These are phyloP conservation scores for Platycheirus rosarum DNA, from an alignment of 2,888 invertebrate genomes.

Conservation along the genomic window DNA sequence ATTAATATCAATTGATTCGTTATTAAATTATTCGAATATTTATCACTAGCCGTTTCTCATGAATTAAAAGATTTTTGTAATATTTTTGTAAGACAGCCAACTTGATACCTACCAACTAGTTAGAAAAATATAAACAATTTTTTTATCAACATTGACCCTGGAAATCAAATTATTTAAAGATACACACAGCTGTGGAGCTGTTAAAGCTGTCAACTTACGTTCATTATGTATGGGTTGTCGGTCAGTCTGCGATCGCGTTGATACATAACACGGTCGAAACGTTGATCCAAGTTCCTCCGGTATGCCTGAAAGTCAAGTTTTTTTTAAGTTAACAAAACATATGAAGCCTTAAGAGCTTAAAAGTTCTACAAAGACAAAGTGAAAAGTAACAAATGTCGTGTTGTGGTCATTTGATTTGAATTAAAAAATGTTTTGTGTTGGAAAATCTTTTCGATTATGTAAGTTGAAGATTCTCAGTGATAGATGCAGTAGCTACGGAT, in stretches of 20 bases:
- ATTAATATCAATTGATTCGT: too few species aligned
- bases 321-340: not conserved
- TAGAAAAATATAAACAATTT: too few species aligned
- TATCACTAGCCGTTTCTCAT: too few species aligned
- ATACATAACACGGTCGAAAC: conserved; percentile 84
- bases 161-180: conserved; percentile 13
- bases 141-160: conserved; percentile 15
- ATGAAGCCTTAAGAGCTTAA: too few species aligned
- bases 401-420: not conserved
- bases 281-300: conserved; percentile 84
- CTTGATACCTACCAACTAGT: too few species aligned
- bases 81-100: too few species aligned
- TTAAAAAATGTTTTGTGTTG: conserved; percentile 48
- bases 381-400: too few species aligned
- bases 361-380: too few species aligned
- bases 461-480: conserved; percentile 74
- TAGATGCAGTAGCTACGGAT: conserved; percentile 5
- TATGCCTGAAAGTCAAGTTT: conserved; percentile 83
- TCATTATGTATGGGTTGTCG: conserved; percentile 85
- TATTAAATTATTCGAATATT: too few species aligned
- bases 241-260: conserved; percentile 86
- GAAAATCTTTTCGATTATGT: conserved; percentile 78
- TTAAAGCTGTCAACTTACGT: conserved; percentile 82
- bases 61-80: too few species aligned
- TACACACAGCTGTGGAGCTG: conserved; percentile 9